phyloP scores from a whole-genome alignment of 2,113 vertebrate genomes.

The Raja brachyura region DNA sequence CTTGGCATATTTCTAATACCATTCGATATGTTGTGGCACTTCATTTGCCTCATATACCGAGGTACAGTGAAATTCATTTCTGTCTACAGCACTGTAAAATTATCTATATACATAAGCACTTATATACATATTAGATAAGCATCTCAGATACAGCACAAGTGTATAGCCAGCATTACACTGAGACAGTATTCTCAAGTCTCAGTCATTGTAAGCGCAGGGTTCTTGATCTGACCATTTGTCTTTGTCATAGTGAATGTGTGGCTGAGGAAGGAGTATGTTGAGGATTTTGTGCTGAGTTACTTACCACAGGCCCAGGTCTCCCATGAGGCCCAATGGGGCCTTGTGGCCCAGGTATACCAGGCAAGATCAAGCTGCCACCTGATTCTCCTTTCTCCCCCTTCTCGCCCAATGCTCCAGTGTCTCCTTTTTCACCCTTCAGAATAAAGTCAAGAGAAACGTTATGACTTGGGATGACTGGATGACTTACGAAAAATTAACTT shows the following conservation, averaged over 20 bases:
- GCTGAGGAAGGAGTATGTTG: not conserved
- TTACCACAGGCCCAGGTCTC: slow-evolving; percentile 69
- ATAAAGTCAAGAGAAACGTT: slow-evolving; percentile 39
- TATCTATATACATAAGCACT: too few species aligned
- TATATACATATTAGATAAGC: too few species aligned
- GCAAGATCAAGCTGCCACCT: slow-evolving; percentile 46
- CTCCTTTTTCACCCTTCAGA: slow-evolving; percentile 60
- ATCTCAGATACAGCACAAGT: too few species aligned
- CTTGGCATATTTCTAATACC: not conserved
- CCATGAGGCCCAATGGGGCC: slow-evolving; percentile 60
- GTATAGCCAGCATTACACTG: too few species aligned
- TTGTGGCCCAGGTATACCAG: slow-evolving; percentile 57
- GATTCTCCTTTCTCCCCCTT: slow-evolving; percentile 77
- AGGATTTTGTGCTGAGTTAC: slow-evolving; percentile 43
- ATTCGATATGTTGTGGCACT: not conserved
- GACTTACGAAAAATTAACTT: too few species aligned
- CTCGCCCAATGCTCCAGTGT: slow-evolving; percentile 59
- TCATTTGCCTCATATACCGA: too few species aligned
- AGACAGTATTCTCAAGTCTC: too few species aligned
- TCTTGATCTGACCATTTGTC: too few species aligned
- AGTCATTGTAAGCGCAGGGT: too few species aligned
- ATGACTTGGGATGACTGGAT: not conserved
- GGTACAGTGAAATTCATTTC: too few species aligned
- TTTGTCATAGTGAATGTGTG: not conserved
- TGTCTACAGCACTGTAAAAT: too few species aligned